Percentiles rank a stretch among this genome's conserved stretches.
These are phyloP conservation scores for Patella ulyssiponensis DNA, from an alignment of 2,888 invertebrate species.

Conservation along the genomic window DNA sequence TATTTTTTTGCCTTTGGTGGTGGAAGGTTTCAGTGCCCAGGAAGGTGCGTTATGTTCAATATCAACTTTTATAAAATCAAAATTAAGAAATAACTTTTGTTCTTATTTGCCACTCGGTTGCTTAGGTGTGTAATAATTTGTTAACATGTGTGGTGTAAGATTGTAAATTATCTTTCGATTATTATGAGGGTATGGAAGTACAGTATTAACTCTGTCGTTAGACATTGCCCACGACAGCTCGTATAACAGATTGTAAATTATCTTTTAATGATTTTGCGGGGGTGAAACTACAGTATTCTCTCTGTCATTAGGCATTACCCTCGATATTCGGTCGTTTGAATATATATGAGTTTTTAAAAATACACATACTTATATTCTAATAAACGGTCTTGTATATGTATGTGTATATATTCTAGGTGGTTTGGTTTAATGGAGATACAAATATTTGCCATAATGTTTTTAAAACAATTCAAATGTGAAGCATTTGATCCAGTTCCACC, in stretches of 20 bases:
- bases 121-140: neutral
- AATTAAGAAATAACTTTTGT: neutral
- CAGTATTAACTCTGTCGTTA: no score
- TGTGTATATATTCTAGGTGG: constrained; percentile 53
- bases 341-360: neutral
- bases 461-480: constrained; percentile 52
- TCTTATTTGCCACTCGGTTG: neutral
- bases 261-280: no score
- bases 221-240: no score
- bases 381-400: neutral
- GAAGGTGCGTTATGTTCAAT: constrained; percentile 50
- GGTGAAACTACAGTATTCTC: no score
- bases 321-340: no score
- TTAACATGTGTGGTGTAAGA: no score
- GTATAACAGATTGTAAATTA: no score
- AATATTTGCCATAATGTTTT: constrained; percentile 57
- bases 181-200: no score
- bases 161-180: no score
- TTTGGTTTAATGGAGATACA: constrained; percentile 68
- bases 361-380: neutral
- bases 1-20: constrained; percentile 68
- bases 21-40: constrained; percentile 67
- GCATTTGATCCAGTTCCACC: constrained; percentile 44
- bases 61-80: no score
- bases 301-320: no score